Percentiles rank a stretch among this genome's conserved stretches.
phyloP scores from a whole-genome alignment of 2,113 vertebrate genomes.

The Oreochromis aureus region DNA sequence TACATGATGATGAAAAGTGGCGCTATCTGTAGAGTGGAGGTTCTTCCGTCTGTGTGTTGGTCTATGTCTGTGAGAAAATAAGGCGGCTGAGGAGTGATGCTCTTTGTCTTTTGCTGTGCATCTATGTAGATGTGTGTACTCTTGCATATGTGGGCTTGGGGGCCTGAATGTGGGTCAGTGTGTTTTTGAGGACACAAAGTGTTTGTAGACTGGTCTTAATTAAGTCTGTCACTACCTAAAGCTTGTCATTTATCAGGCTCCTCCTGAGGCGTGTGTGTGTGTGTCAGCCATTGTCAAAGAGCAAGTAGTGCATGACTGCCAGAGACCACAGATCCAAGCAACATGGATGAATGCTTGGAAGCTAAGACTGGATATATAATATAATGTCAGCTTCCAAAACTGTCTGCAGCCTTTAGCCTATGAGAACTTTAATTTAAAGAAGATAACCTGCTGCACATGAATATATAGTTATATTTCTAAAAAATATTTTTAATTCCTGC shows the following conservation, averaged over 20 bases:
- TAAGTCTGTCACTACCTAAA: neutral
- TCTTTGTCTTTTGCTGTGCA: neutral
- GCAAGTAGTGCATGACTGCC: slow-evolving; percentile 27
- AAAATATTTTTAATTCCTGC: neutral
- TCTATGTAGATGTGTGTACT: neutral
- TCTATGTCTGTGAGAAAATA: neutral
- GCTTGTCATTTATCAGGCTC: neutral
- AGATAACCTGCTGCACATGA: neutral
- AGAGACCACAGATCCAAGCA: neutral
- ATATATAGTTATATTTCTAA: neutral
- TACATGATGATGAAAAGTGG: slow-evolving; percentile 9
- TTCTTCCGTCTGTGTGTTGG: neutral
- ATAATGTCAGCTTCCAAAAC: neutral
- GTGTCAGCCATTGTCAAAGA: slow-evolving; percentile 15
- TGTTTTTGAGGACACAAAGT: neutral
- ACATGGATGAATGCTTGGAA: neutral
- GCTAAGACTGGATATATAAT: neutral
- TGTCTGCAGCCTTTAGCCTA: neutral
- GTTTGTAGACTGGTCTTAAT: slow-evolving; percentile 10
- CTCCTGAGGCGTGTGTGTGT: neutral
- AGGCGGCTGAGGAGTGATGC: neutral
- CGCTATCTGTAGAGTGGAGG: neutral
- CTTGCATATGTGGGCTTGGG: neutral
- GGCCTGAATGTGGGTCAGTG: slow-evolving; percentile 1
- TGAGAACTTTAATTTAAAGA: neutral